A percentile compares a stretch with the other conserved stretches of the same genome.
phyloP scores from a whole-genome alignment of 2,888 invertebrate genomes.

The Melanotus villosus region DNA sequence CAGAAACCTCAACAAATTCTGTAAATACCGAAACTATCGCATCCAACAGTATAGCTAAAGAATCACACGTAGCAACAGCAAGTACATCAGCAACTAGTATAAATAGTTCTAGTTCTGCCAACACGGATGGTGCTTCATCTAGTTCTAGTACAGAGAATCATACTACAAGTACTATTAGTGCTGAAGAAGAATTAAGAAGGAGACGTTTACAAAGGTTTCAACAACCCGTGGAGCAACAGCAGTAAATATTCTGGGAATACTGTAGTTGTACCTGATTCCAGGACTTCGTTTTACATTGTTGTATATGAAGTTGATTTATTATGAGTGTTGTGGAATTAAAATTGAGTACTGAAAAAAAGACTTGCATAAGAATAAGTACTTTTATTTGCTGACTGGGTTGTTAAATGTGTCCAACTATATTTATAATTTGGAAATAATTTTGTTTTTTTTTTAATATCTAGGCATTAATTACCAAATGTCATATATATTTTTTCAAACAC shows the following conservation, averaged over 20 bases:
- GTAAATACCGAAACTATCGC: conserved; percentile 15
- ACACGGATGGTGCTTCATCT: conserved; percentile 10
- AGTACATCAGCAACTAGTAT: conserved; percentile 12
- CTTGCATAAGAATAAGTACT: conserved; percentile 1
- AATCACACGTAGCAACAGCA: neutral
- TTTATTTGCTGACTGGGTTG: conserved; percentile 3
- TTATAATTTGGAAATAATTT: too few species aligned
- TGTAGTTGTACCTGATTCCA: conserved; percentile 20
- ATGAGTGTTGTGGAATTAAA: conserved; percentile 12
- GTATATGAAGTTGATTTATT: neutral
- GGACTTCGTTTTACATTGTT: conserved; percentile 6
- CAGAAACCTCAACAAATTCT: conserved; percentile 21
- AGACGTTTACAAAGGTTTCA: conserved; percentile 83
- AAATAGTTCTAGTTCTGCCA: conserved; percentile 7
- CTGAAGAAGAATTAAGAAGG: conserved; percentile 80
- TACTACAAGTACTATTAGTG: conserved; percentile 48
- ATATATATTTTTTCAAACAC: too few species aligned
- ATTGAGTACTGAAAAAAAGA: conserved; percentile 9
- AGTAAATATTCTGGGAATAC: conserved; percentile 20
- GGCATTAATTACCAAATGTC: too few species aligned
- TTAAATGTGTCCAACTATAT: neutral
- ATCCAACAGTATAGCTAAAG: conserved; percentile 20
- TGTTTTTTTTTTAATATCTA: too few species aligned
- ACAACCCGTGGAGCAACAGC: conserved; percentile 44
- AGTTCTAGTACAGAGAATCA: conserved; percentile 15